phyloP scores from a whole-genome alignment of 2,797 vertebrate species.

The Hyperoplus immaculatus region DNA sequence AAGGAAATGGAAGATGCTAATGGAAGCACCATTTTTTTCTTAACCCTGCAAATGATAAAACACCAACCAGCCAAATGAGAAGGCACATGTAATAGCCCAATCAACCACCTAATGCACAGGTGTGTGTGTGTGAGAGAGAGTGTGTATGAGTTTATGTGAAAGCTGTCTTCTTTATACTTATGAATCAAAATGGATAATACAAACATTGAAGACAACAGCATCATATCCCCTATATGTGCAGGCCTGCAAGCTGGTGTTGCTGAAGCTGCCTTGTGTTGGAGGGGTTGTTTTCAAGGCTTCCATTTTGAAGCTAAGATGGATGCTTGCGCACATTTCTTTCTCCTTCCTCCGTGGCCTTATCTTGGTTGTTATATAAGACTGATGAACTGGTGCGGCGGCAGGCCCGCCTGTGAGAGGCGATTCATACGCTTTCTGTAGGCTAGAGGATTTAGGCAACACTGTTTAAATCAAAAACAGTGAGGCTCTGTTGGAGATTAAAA shows the following conservation, averaged over 20 bases:
- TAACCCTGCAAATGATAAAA: neutral
- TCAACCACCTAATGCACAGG: neutral
- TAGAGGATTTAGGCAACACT: neutral
- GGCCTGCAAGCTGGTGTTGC: conserved; percentile 21
- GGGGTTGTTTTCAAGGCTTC: conserved; percentile 78
- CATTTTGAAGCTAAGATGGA: conserved; percentile 89
- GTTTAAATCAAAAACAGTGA: neutral
- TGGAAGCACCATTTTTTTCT: neutral
- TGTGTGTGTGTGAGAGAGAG: neutral
- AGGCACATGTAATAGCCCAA: neutral
- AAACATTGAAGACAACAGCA: neutral
- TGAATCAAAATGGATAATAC: neutral
- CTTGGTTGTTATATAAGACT: conserved; percentile 74
- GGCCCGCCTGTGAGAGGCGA: neutral
- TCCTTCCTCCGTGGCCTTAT: conserved; percentile 60
- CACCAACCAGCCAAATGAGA: neutral
- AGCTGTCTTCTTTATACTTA: neutral
- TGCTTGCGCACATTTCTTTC: conserved; percentile 82
- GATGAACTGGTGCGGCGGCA: conserved; percentile 28
- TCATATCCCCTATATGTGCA: neutral
- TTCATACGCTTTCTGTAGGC: neutral
- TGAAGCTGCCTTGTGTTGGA: conserved; percentile 45
- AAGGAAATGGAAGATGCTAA: neutral
- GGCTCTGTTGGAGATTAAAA: neutral
- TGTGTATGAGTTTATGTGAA: no score